Conservation (phyloP, 2,797 vertebrate genomes). For the Alauda arvensis region DNA sequence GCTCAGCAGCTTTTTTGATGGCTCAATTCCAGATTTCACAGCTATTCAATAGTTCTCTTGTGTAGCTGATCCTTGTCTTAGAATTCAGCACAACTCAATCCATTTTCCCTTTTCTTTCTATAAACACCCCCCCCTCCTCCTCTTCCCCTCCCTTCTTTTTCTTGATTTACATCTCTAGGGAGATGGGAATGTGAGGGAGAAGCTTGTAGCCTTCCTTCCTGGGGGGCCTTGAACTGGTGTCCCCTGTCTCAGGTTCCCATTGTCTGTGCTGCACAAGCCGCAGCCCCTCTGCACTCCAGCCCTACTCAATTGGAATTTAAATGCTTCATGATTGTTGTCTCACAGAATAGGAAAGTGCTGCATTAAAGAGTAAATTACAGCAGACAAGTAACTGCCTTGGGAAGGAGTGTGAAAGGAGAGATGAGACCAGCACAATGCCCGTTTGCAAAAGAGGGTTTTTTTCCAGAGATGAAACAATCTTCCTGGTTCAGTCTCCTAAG, state of each 20-base stretch:
- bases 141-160: constrained; percentile 64
- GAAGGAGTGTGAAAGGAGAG: constrained; percentile 57
- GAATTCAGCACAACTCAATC: constrained; percentile 75
- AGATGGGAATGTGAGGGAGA: constrained; percentile 70
- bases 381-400: constrained; percentile 61
- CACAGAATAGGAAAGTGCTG: constrained; percentile 66
- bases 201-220: constrained; percentile 68
- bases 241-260: constrained; percentile 69
- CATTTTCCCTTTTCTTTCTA: constrained; percentile 69
- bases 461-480: constrained; percentile 45
- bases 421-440: constrained; percentile 54
- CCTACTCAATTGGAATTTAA: constrained; percentile 77
- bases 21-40: constrained; percentile 74
- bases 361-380: constrained; percentile 70
- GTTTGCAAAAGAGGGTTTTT: constrained; percentile 9
- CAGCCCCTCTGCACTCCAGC: constrained; percentile 60
- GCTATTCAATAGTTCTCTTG: constrained; percentile 73
- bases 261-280: constrained; percentile 43
- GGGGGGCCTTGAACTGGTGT: constrained; percentile 69
- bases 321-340: constrained; percentile 71
- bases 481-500: not conserved
- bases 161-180: constrained; percentile 75
- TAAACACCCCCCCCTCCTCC: constrained; percentile 59
- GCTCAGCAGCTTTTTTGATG: constrained; percentile 68
- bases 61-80: constrained; percentile 71